Evolutionary conservation across 1,140 invertebrate genomes (phyloP), one percentile per base, ranked within the genome.

Genomic region (Coelopa frigida): DNA sequence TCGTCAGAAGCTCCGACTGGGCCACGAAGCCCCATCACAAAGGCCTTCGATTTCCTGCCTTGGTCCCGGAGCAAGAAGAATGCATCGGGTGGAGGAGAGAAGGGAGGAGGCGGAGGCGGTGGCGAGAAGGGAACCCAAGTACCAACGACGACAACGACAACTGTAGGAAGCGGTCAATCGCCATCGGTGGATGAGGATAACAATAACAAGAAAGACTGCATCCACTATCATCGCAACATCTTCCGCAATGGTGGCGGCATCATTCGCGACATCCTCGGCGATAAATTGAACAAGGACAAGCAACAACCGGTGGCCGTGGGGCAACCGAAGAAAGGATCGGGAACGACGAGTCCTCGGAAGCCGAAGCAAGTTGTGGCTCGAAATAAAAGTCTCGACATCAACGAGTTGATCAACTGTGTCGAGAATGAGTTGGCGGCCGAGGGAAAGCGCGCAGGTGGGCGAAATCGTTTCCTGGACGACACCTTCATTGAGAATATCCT

Each of bases 21-120:
- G 11, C 46, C 58, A 14, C 58, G 58, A 15, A 68, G 64, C 48
- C 61, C 64, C 51, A 68, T 68, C 7, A 68, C 61, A 33, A 68
- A 68, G 46, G 64, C 64, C 39, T 68, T 68, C 41, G 64, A 68
- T 40, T 68, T 68, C 8, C 48, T 68, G 14, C 61, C 64, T 32
- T 68, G 64, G 64, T 38, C 44, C 18, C 45, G 49, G 2, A 45
- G 41, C 20, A 51, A 51, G 35, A 47, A 47, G 24, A 20, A 39
- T 14, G 14, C 27, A 14, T 10, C 27, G 27, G 27, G 15, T 18
- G 21, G 27, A 3, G 35, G 35, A 44, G 11, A n/a, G 7, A 44
- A 32, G 4, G 14, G 15, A 39, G 14, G 12, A 22, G n/a, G n/a
- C n/a, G n/a, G n/a, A n/a, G n/a, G n/a, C n/a, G n/a, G n/a, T n/a